Evolutionary conservation across 1,140 invertebrate genomes (phyloP), one percentile per base, ranked within the genome.

Genomic region (Heliothis virescens): DNA sequence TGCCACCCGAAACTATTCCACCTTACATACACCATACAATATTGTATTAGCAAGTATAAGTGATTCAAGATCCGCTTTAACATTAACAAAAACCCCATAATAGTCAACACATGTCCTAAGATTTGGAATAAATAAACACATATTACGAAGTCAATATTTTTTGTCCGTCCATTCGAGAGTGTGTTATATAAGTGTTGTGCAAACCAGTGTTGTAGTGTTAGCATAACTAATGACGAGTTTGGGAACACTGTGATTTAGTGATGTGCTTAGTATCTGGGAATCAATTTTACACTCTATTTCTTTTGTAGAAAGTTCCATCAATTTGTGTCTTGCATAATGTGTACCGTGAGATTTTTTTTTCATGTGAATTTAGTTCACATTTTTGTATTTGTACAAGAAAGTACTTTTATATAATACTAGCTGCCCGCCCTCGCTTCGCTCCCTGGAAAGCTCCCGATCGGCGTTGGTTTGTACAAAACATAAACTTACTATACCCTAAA

Each of bases 151-250:
- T 26, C 7, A 9, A 16, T 63, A 15, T 67, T 65, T 26, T 48
- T 50, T 67, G 16, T 21, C 9, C 9, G 16, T 16, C 1, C n/a
- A 67, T 63, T 34, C 15, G 29, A 63, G 26, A 41, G 34, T 18
- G n/a, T 12, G 18, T 67, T 67, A n/a, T 50, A 11, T 50, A 67
- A 67, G 63, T 50, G 47, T 67, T 67, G 63, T 67, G 63, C 16
- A 21, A 67, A 67, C 9, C 41, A 18, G 41, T 18, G 26, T 15
- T 48, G 41, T 67, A 16, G 26, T 21, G 63, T 50, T 11, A 67
- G n/a, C 63, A 50, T 50, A 50, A 50, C 47, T 50, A 50, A 48
- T 67, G 63, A 67, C 13, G 5, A 41, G 5, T 41, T 41, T 41
- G 5, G 34, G 34, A 67, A 47, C 11, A 11, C 47, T 13, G 63